Percentiles rank a stretch among this genome's conserved stretches.
phyloP scores from a whole-genome alignment of 2,113 vertebrate genomes.

The Triplophysa tibetana region DNA sequence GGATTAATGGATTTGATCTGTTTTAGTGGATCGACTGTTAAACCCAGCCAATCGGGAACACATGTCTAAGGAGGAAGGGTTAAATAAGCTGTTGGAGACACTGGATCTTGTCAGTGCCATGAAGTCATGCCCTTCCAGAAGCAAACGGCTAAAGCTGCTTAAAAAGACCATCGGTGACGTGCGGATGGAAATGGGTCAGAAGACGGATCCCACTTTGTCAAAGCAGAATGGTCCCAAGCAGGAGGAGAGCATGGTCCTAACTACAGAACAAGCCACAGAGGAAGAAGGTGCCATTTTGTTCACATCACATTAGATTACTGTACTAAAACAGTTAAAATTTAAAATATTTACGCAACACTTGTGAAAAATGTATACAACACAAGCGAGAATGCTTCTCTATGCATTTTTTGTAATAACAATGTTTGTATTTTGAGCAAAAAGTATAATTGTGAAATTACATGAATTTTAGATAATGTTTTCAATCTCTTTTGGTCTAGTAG shows the following conservation, averaged over 20 bases:
- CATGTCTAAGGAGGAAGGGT: conserved; percentile 87
- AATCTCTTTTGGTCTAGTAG: background rate
- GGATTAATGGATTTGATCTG: conserved; percentile 23
- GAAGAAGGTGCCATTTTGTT: conserved; percentile 75
- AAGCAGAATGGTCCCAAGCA: conserved; percentile 70
- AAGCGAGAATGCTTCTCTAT: too few relatives aligned
- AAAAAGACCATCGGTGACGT: conserved; percentile 88
- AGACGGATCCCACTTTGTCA: conserved; percentile 66
- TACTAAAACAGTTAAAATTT: background rate
- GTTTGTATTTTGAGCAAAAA: too few relatives aligned
- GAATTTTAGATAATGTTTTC: too few relatives aligned
- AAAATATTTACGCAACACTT: background rate
- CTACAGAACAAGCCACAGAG: conserved; percentile 66
- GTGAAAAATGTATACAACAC: background rate
- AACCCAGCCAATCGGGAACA: conserved; percentile 82
- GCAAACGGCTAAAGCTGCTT: conserved; percentile 90
- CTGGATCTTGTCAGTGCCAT: conserved; percentile 90
- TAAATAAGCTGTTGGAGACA: conserved; percentile 89
- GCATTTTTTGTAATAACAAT: too few relatives aligned
- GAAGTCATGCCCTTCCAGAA: conserved; percentile 93
- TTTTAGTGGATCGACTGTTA: conserved; percentile 90
- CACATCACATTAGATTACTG: background rate
- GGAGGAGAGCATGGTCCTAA: conserved; percentile 45
- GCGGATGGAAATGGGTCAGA: conserved; percentile 83
- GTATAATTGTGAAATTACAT: too few relatives aligned